Evolutionary conservation across 1,140 invertebrate species (phyloP), one percentile per base, ranked within the genome.

Genomic region (Holotrichia oblita): DNA sequence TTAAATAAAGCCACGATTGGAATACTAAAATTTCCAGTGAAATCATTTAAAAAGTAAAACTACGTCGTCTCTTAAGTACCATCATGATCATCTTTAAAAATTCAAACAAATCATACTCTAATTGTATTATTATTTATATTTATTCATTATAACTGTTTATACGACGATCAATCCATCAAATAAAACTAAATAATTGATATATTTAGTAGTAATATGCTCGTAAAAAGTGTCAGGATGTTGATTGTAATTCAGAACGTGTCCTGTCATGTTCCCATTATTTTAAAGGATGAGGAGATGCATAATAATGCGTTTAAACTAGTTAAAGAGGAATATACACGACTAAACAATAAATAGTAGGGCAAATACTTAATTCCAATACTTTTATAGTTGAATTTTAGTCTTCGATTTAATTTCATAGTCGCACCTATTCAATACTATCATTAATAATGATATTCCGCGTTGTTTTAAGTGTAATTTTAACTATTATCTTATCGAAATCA

Each of bases 281-380:
- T 69, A 69, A 69, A 69, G 61, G 61, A 34, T 27, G 27, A 69
- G 12, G 61, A 69, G 61, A 69, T 22, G 61, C 20, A 69, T 69
- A 69, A 69, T 34, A 69, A 69, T 69, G 22, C 8, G 22, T 69
- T 27, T 69, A 69, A 69, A 69, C 61, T 69, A 69, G 61, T 69
- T 69, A 69, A 69, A 69, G 27, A 69, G 22, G 61, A 27, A 27
- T 69, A 69, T 3, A 69, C 48, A 17, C 48, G 48, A 17, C 17
- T 69, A 17, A 22, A 34, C 9, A 27, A 69, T 69, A 22, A 24
- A 34, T 20, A 69, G 61, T 69, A 69, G 61, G 61, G 27, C 61
- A 69, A 3, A 69, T 69, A 69, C 61, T 69, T 69, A 69, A 69
- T 69, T 69, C 61, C 61, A 69, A 69, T 27, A 34, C 61, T 27